Evolutionary conservation across 2,888 invertebrate species (phyloP).

Genomic region (Leptinotarsa rubiginosa): DNA sequence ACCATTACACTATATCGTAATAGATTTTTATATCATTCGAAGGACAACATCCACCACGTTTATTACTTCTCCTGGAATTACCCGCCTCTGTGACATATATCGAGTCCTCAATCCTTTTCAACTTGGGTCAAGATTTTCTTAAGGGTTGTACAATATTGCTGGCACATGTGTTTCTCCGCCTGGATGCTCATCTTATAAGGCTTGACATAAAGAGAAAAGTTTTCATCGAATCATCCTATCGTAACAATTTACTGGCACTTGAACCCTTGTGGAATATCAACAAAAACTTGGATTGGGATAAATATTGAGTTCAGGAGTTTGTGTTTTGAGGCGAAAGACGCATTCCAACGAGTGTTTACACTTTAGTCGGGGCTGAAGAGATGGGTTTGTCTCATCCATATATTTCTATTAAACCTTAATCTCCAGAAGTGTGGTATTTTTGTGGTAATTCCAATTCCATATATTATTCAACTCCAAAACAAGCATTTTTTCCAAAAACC

Average conservation of each 20-base stretch:
- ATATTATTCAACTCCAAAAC: no score
- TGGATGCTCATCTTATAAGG: not conserved
- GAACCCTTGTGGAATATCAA: not conserved
- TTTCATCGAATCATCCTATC: not conserved
- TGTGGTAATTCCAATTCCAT: no score
- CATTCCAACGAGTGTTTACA: not conserved
- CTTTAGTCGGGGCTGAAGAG: no score
- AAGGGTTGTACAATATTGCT: not conserved
- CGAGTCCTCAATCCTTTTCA: not conserved
- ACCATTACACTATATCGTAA: no score
- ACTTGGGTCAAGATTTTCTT: constrained; percentile 1
- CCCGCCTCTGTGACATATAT: not conserved
- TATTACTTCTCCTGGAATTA: not conserved
- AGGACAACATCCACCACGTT: not conserved
- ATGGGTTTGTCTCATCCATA: not conserved
- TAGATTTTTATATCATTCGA: not conserved
- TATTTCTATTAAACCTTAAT: no score
- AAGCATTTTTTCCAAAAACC: no score
- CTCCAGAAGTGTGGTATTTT: no score
- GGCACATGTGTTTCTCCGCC: not conserved
- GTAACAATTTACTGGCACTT: not conserved
- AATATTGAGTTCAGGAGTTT: not conserved
- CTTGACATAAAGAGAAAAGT: not conserved
- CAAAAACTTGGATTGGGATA: not conserved
- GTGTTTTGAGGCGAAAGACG: not conserved